Base-by-base conservation (phyloP, 1,140 invertebrate species). In the Drosophila jambulina region DNA sequence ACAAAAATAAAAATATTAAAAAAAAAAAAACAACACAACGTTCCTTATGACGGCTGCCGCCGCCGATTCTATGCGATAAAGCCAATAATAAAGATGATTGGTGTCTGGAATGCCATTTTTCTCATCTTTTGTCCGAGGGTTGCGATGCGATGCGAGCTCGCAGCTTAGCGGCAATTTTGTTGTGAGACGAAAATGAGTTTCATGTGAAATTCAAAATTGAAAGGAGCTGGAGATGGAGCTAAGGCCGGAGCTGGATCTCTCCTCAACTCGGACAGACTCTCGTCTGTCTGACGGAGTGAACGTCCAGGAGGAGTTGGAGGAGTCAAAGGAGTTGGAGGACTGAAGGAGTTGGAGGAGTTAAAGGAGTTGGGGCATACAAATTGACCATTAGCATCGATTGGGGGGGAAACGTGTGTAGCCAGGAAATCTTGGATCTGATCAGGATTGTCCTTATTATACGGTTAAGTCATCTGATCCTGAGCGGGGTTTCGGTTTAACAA, bases 1-100 rank as follows among this genome's bases (percentile, higher is more conserved):
- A 77, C 71, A 38, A 38, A 38, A 38, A 34, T 13, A 34, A 34
- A 34, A 34, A n/a, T n/a, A n/a, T n/a, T n/a, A n/a, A 12, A 38
- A 15, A 5, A 4, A 21, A 43, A 10, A 2, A 43, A 12, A 43
- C 12, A 19, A 43, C 10, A 57, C 68, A 75, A 65, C 29, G 36
- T 45, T 36, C 46, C 77, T 58, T 54, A 75, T 74, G 58, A 61
- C 57, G 42, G 46, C 48, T 69, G 69, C 64, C 53, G 69, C 65
- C 53, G 69, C 23, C 54, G 54, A 53, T 62, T 61, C 51, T 75
- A 75, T 75, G 54, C 72, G 62, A 54, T 79, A 81, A 72, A 72
- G 82, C 82, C 78, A 80, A 75, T 75, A 84, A 84, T 84, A 84
- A 84, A 85, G 77, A 84, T 84, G 81, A 84, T 84, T 84, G 81